Percentiles rank a stretch among this genome's conserved stretches.
Evolutionary conservation across 2,113 vertebrate genomes (phyloP).

Genomic region (Dicaeum eximium): DNA sequence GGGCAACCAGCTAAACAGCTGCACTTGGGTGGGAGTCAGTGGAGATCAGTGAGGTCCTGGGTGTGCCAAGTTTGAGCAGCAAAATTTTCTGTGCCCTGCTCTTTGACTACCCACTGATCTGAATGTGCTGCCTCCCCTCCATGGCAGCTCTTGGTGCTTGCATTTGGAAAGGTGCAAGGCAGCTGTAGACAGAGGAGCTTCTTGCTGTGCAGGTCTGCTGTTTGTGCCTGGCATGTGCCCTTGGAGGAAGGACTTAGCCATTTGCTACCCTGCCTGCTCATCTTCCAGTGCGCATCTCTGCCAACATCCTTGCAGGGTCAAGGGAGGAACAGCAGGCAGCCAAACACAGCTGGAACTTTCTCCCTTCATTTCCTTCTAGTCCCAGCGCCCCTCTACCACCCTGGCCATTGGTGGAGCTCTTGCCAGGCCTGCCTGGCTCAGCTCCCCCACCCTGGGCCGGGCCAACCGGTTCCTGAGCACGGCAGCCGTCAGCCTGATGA

Average conservation of each 20-base stretch:
- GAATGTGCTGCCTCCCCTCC: background rate
- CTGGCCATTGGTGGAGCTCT: slow-evolving; percentile 85
- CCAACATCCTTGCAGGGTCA: background rate
- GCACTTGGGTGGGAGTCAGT: background rate
- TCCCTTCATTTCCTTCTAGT: slow-evolving; percentile 12
- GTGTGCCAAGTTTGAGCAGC: background rate
- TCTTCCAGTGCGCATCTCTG: background rate
- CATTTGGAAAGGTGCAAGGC: background rate
- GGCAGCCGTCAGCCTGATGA: slow-evolving; percentile 93
- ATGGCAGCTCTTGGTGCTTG: background rate
- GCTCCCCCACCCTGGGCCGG: slow-evolving; percentile 92
- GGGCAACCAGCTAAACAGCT: background rate
- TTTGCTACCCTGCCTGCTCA: background rate
- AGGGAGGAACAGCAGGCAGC: background rate
- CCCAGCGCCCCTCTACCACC: slow-evolving; percentile 84
- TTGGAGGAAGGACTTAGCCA: background rate
- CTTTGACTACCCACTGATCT: background rate
- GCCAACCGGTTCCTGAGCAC: slow-evolving; percentile 97
- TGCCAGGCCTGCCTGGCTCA: slow-evolving; percentile 91
- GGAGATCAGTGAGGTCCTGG: background rate
- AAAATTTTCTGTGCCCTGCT: background rate
- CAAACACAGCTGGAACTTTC: background rate
- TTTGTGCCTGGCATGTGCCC: background rate
- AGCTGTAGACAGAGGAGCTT: background rate
- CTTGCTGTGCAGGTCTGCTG: background rate